These are phyloP conservation scores for Brachirus orientalis DNA, from an alignment of 2,113 vertebrate species.

Conservation along the genomic window DNA sequence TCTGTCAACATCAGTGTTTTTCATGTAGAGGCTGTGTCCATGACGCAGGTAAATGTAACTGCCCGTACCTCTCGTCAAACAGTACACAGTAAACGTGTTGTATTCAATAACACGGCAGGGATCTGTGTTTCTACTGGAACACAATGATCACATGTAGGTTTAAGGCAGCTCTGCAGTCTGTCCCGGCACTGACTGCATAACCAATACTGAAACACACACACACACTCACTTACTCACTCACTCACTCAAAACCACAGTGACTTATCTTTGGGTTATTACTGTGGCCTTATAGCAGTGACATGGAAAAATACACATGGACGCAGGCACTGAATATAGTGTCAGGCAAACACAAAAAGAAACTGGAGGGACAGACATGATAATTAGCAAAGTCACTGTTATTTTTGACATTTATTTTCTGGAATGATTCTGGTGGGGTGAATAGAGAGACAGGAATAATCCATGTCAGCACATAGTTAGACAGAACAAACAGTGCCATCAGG, in stretches of 20 bases:
- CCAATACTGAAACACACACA: constrained; percentile 14
- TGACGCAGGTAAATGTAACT: background rate
- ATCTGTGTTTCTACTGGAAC: constrained; percentile 54
- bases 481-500: no score
- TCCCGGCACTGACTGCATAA: constrained; percentile 3
- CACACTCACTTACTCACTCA: constrained; percentile 4
- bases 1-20: constrained; percentile 23
- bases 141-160: constrained; percentile 43
- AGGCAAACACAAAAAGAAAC: constrained; percentile 23
- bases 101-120: constrained; percentile 48
- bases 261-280: constrained; percentile 27
- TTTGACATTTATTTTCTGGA: background rate
- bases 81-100: constrained; percentile 45
- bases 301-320: constrained; percentile 26
- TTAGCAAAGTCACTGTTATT: constrained; percentile 57
- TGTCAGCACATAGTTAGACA: no score
- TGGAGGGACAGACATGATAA: constrained; percentile 4
- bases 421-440: no score
- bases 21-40: constrained; percentile 38
- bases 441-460: no score
- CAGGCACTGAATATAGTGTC: constrained; percentile 2
- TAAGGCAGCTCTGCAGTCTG: background rate
- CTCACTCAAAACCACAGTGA: constrained; percentile 28
- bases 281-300: constrained; percentile 8
- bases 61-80: constrained; percentile 20